Evolutionary conservation across 2,888 invertebrate genomes (phyloP), one percentile per base, ranked within the genome.

Genomic region (Steinernema carpocapsae): DNA sequence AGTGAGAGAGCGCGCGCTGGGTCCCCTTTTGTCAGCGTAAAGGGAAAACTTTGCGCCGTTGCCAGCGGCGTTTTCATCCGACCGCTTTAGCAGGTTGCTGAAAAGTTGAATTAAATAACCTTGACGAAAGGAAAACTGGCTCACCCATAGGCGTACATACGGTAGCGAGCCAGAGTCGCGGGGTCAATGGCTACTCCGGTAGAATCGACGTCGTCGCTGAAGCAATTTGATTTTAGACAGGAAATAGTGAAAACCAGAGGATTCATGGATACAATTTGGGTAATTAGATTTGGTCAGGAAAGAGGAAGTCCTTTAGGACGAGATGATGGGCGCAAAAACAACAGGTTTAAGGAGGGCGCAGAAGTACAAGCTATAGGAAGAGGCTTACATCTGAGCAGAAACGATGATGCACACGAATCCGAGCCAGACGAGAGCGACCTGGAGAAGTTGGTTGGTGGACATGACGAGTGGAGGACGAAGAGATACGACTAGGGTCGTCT

Each of bases 121-220:
- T 6, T 29, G 32, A 3, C 14, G 64, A 10, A 10, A 7, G 14
- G 12, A 24, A 2, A 12, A 22, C 1, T 17, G 29, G 19, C 32
- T 32, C 7, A 64, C 64, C 64, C 64, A 32, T 64, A 64, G 64
- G 32, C 56, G 26, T 56, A 64, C 64, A 64, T 64, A 32, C 64
- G 64, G 64, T 64, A 64, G 64, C 64, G 64, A 14, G 64, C 64
- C 17, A 64, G 64, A 29, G 64, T 19, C 19, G 64, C 22, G 29
- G 64, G 64, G 64, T 64, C 64, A n/a, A 64, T 1, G 64, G 64
- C 64, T 26, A 64, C 29, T 64, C 64, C 32, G 24, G 52, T 10
- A 22, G 24, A 24, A 7, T 64, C 37, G 26, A 14, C 17, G 32
- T 64, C 64, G 7, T 64, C 64, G 14, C 64, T 64, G 64, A 64